These are phyloP conservation scores for Odontomyia ornata DNA, from an alignment of 2,888 invertebrate genomes.

Conservation along the genomic window DNA sequence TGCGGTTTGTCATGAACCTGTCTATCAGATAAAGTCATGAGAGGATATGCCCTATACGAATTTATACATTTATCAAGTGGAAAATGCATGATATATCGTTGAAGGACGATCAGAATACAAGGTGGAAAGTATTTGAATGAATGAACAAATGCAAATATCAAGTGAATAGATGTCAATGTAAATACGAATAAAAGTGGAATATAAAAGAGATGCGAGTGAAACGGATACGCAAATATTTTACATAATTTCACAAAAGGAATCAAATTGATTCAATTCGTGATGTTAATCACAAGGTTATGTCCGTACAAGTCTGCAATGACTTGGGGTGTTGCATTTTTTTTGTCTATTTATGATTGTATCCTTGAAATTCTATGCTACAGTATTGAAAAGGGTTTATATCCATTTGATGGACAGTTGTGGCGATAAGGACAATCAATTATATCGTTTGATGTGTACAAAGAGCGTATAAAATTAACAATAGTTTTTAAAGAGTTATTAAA, in stretches of 20 bases:
- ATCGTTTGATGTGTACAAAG: too few species aligned
- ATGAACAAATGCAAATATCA: constrained; percentile 5
- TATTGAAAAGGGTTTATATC: too few species aligned
- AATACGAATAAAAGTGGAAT: not conserved
- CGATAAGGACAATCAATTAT: too few species aligned
- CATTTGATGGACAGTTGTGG: too few species aligned
- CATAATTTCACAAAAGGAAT: constrained; percentile 48
- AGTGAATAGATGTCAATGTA: not conserved
- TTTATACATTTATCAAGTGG: not conserved
- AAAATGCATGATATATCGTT: not conserved
- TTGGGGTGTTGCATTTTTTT: not conserved
- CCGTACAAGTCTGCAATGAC: constrained; percentile 15
- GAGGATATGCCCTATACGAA: not conserved
- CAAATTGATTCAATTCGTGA: constrained; percentile 45
- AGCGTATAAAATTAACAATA: too few species aligned
- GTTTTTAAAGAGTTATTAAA: too few species aligned
- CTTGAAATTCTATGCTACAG: too few species aligned
- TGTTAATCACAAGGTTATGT: constrained; percentile 40
- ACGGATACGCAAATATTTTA: constrained; percentile 48
- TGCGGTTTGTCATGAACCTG: constrained; percentile 49
- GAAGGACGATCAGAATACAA: not conserved
- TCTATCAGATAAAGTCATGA: constrained; percentile 34
- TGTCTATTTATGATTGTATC: too few species aligned
- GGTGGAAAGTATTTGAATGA: not conserved
- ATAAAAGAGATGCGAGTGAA: constrained; percentile 13